Evolutionary conservation across 2,113 vertebrate species (phyloP).

Genomic region (Puntigrus tetrazona): DNA sequence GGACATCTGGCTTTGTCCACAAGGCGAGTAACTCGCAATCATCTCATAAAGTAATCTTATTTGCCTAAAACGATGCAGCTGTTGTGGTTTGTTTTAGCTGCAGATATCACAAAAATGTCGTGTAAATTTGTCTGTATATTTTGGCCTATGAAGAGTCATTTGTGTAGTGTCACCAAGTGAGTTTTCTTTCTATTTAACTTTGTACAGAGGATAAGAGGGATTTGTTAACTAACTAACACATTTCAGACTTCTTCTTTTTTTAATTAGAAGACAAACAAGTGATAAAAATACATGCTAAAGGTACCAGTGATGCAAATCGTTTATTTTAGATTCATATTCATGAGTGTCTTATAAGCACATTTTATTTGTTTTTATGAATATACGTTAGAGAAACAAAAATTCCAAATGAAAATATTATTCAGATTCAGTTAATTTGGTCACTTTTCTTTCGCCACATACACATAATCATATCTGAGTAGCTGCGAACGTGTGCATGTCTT

Average conservation of each 20-base stretch:
- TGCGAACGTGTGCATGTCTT: background rate
- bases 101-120: background rate
- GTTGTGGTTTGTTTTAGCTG: background rate
- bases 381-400: background rate
- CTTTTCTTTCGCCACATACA: background rate
- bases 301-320: background rate
- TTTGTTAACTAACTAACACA: slow-evolving; percentile 14
- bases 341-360: background rate
- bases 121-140: slow-evolving; percentile 16
- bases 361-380: background rate
- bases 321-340: background rate
- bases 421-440: background rate
- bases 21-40: background rate
- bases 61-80: background rate
- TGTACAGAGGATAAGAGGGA: slow-evolving; percentile 20
- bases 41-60: background rate
- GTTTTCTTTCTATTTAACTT: background rate
- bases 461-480: background rate
- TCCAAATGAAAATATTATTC: background rate
- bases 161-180: background rate
- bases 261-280: background rate
- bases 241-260: background rate
- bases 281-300: background rate
- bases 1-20: background rate
- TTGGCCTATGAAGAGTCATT: slow-evolving; percentile 6